Conservation (phyloP, 2,888 invertebrate species). For the Thera obeliscata region DNA sequence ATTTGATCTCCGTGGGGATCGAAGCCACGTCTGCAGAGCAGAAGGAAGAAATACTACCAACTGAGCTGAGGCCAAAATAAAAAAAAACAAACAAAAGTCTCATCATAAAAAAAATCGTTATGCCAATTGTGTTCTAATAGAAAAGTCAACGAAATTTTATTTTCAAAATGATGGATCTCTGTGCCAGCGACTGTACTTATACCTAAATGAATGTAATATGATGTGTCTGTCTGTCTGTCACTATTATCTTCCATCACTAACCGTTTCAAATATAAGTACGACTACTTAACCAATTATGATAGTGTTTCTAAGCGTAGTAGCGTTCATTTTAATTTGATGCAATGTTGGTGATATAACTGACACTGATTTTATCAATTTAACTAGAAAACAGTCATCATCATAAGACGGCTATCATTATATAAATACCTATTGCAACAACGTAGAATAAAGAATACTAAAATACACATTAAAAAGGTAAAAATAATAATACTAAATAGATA, state of each 20-base stretch:
- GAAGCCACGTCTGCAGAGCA: too few species aligned
- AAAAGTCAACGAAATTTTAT: too few species aligned
- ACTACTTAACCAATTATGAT: constrained; percentile 9
- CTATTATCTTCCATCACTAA: constrained; percentile 15
- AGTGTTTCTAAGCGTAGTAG: constrained; percentile 12
- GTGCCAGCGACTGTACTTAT: background rate
- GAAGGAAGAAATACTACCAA: too few species aligned
- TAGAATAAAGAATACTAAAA: too few species aligned
- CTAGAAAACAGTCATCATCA: background rate
- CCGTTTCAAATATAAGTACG: constrained; percentile 2
- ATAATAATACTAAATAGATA: too few species aligned
- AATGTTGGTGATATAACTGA: constrained; percentile 16
- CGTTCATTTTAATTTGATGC: constrained; percentile 11
- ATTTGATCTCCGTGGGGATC: too few species aligned
- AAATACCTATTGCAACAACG: background rate
- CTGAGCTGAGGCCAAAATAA: too few species aligned
- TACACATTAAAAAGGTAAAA: too few species aligned
- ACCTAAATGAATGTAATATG: background rate
- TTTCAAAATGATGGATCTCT: too few species aligned
- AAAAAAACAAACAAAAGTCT: too few species aligned
- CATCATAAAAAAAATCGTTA: too few species aligned
- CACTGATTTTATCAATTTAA: constrained; percentile 15
- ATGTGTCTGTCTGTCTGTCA: constrained; percentile 15
- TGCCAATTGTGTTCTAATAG: too few species aligned
- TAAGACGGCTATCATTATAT: background rate